Conservation (phyloP, 2,888 invertebrate species). For the Dryomyza anilis region DNA sequence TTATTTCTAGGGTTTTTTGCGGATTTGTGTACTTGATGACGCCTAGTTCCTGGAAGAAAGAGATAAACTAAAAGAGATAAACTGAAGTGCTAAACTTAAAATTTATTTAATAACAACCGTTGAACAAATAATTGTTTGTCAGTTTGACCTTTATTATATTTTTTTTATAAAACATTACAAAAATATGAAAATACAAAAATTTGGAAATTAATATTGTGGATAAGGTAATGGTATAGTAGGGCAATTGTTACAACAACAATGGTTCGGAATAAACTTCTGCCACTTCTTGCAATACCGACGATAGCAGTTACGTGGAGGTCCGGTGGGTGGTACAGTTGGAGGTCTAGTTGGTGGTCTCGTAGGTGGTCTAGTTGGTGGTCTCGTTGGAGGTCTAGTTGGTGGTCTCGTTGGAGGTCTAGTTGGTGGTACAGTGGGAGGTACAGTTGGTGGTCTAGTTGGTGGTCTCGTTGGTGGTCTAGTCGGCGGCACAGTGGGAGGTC, state of each 20-base stretch:
- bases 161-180: neutral
- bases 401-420: conserved; percentile 35
- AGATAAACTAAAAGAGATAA: no score
- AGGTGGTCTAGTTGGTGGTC: conserved; percentile 1
- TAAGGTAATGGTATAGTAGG: neutral
- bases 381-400: conserved; percentile 30
- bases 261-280: neutral
- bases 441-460: conserved; percentile 29
- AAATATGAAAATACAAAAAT: no score
- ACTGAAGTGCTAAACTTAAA: no score
- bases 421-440: conserved; percentile 23
- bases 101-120: conserved; percentile 27
- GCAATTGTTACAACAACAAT: neutral
- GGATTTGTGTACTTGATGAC: no score
- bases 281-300: neutral
- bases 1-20: no score
- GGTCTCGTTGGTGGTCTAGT: conserved; percentile 28
- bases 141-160: neutral
- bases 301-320: conserved; percentile 11
- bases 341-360: conserved; percentile 38
- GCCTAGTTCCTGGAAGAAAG: no score
- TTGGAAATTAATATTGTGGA: neutral
- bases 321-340: conserved; percentile 3
- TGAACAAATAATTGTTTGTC: neutral
- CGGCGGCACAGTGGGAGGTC: conserved; percentile 21